phyloP scores from a whole-genome alignment of 2,888 invertebrate species.

The Watsonalla cultraria region DNA sequence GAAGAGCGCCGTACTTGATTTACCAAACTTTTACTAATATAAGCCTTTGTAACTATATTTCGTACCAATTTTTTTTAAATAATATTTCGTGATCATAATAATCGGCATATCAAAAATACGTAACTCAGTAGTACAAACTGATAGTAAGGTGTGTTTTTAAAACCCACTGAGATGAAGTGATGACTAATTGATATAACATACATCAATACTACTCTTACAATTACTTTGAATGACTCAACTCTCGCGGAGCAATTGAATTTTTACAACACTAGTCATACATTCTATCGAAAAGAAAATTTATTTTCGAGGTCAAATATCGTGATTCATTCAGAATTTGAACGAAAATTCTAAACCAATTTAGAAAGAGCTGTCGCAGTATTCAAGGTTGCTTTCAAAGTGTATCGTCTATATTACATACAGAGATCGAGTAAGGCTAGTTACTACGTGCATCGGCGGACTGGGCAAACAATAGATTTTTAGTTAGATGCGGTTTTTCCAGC shows the following conservation, averaged over 20 bases:
- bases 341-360: not conserved
- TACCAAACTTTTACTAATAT: no score
- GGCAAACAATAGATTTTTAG: slow-evolving; percentile 29
- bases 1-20: no score
- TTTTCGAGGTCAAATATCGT: not conserved
- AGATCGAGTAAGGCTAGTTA: slow-evolving; percentile 9
- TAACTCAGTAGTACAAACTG: no score
- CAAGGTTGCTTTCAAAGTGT: not conserved
- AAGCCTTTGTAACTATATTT: no score
- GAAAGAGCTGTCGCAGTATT: not conserved
- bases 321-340: slow-evolving; percentile 1
- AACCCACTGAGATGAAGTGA: not conserved
- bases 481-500: slow-evolving; percentile 37
- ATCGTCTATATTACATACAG: not conserved
- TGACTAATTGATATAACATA: not conserved
- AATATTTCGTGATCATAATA: no score
- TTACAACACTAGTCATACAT: slow-evolving; percentile 13
- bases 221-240: slow-evolving; percentile 20
- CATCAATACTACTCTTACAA: not conserved
- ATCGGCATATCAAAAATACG: no score
- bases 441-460: slow-evolving; percentile 12
- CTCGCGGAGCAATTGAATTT: slow-evolving; percentile 12
- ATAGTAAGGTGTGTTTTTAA: no score
- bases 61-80: no score
- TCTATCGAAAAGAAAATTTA: slow-evolving; percentile 4